Evolutionary conservation across 2,113 vertebrate species (phyloP), one percentile per base, ranked within the genome.

Genomic region (Thomomys bottae): DNA sequence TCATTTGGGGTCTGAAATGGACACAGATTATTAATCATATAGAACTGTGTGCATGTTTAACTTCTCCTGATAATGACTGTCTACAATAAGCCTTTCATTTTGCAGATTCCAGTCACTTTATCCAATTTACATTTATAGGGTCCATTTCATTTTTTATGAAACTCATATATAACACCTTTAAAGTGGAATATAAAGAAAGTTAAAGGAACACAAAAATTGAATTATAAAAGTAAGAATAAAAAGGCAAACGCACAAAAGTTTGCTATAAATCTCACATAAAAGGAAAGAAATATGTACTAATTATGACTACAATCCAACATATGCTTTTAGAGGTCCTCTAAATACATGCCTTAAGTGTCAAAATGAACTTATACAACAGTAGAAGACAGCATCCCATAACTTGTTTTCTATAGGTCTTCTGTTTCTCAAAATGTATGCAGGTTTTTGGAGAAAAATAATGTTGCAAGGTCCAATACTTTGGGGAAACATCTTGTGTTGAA

Each of bases 291-390:
- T 42, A 28, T 95, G 80, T 86, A 24, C 79, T 84, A 67, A 89
- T 81, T 63, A n/a, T n/a, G 90, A 45, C 7, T 32, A 30, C 57
- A 42, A 88, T 68, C 14, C 26, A 83, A 5, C 23, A 54, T 83
- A 70, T 10, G 64, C n/a, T 84, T 95, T 94, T 96, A 92, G 49
- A 83, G 40, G 18, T 88, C 81, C 67, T 90, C 40, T 34, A 87
- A 84, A 94, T 94, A 73, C 84, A 26, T 49, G 57, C 9, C 59
- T 40, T 45, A 83, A 71, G n/a, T 73, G 34, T 26, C 6, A 1
- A 88, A 91, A 81, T 80, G 59, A 92, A 80, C 85, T 57, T 80
- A 45, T 78, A 66, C 8, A 81, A 86, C 59, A 66, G 5, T 26
- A 23, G 49, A 85, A 92, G 32, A 77, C 6, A 83, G 61, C 20